Evolutionary conservation across 2,113 vertebrate species (phyloP), one percentile per base, ranked within the genome.

Genomic region (Gobio gobio): DNA sequence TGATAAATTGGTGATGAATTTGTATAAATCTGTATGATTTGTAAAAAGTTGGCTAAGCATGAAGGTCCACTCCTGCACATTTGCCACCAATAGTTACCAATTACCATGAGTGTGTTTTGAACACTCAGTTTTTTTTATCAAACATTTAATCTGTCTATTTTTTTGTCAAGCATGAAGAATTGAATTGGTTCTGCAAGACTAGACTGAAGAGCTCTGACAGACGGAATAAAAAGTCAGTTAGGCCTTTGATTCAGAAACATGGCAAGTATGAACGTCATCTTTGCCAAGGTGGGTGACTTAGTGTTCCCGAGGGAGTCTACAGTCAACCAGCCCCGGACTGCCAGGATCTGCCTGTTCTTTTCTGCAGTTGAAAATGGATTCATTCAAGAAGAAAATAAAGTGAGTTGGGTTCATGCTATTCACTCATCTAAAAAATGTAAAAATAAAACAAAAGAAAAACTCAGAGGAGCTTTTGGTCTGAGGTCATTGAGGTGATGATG

Each of bases 261-360:
- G 82, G 75, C 75, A 24, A 78, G 56, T 40, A n/a, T n/a, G 74
- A 68, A 24, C 36, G 13, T 75, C 56, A 66, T 80, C 12, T 87
- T 59, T 66, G 68, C 73, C 58, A 75, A 63, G n/a, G 85, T 66
- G 16, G 77, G 54, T 78, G 76, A 61, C 76, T 58, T 59, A 43
- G 33, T 59, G 54, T n/a, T 56, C 76, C 54, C 59, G 20, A 58
- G 36, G 73, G 75, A 78, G 43, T 54, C 26, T 47, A 33, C 43
- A 14, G n/a, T 40, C 43, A 64, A 70, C 45, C 33, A 56, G 33
- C 33, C 12, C 72, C 2, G 24, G 24, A 56, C 13, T 79, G 54
- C 63, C 64, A 83, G 54, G 36, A 78, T 79, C 85, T 16, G 74
- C 22, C 54, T n/a, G 73, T 68, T 86, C 47, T 59, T 63, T 81